phyloP scores from a whole-genome alignment of 1,140 invertebrate genomes.

The Tetramorium alpestre region DNA sequence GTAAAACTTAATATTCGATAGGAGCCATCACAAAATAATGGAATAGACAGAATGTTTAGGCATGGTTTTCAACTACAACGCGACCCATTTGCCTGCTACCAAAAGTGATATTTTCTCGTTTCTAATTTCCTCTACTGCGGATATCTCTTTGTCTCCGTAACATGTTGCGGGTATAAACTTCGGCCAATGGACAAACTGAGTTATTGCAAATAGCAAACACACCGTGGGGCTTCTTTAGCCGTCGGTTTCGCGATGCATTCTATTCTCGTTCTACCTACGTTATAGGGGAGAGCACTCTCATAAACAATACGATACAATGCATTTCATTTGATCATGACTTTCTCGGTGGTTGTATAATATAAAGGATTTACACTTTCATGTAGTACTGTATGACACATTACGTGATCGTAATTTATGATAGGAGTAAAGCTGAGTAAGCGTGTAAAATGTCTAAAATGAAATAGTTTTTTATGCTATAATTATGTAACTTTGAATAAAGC shows the following conservation, averaged over 20 bases:
- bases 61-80: not conserved
- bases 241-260: slow-evolving; percentile 28
- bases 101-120: slow-evolving; percentile 17
- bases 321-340: slow-evolving; percentile 29
- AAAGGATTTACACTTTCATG: not conserved
- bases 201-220: slow-evolving; percentile 48
- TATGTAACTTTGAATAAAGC: not conserved
- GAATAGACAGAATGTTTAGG: not conserved
- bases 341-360: not conserved
- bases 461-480: not conserved
- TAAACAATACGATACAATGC: slow-evolving; percentile 37
- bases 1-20: not conserved
- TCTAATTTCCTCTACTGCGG: slow-evolving; percentile 17
- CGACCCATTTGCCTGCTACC: not conserved
- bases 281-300: slow-evolving; percentile 28
- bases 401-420: not conserved
- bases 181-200: slow-evolving; percentile 40
- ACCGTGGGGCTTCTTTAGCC: slow-evolving; percentile 42
- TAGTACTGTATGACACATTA: not conserved
- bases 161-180: slow-evolving; percentile 43
- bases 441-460: not conserved
- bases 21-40: not conserved
- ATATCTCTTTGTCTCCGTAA: slow-evolving; percentile 36
- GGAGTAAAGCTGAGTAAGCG: not conserved
- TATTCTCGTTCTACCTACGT: not conserved